These are phyloP conservation scores for Pseudorasbora parva DNA, from an alignment of 2,113 vertebrate species.

Conservation along the genomic window DNA sequence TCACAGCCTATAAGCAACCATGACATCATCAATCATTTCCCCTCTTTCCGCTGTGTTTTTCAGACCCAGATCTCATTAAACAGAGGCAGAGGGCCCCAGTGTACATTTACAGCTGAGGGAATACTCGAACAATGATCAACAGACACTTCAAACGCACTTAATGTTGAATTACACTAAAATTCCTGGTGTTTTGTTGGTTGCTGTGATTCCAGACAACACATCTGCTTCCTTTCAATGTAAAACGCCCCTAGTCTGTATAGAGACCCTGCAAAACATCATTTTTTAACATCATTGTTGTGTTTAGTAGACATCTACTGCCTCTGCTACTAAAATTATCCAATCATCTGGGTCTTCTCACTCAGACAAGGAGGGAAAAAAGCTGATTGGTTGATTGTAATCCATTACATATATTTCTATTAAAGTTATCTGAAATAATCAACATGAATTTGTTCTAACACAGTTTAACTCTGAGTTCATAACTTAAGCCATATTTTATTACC, in stretches of 20 bases:
- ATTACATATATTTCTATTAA: no score
- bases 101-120: conserved; percentile 3
- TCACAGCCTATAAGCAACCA: conserved; percentile 66
- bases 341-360: background rate
- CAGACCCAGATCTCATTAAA: conserved; percentile 5
- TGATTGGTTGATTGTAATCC: no score
- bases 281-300: conserved; percentile 14
- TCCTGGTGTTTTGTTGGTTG: conserved; percentile 4
- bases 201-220: conserved; percentile 3
- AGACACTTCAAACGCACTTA: background rate
- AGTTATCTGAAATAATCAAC: no score
- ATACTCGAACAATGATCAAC: background rate
- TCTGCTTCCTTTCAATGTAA: conserved; percentile 5
- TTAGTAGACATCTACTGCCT: background rate
- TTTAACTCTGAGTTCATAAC: no score
- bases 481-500: no score
- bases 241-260: background rate
- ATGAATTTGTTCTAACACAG: no score
- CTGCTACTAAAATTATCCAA: background rate
- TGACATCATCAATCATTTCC: conserved; percentile 53
- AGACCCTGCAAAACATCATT: background rate
- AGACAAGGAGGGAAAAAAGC: background rate
- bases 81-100: background rate
- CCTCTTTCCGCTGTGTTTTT: conserved; percentile 32
- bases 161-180: conserved; percentile 5